Percentiles rank a stretch among this genome's conserved stretches.
These are phyloP conservation scores for Oscheius sp. DNA, from an alignment of 2,888 invertebrate genomes.

Conservation along the genomic window DNA sequence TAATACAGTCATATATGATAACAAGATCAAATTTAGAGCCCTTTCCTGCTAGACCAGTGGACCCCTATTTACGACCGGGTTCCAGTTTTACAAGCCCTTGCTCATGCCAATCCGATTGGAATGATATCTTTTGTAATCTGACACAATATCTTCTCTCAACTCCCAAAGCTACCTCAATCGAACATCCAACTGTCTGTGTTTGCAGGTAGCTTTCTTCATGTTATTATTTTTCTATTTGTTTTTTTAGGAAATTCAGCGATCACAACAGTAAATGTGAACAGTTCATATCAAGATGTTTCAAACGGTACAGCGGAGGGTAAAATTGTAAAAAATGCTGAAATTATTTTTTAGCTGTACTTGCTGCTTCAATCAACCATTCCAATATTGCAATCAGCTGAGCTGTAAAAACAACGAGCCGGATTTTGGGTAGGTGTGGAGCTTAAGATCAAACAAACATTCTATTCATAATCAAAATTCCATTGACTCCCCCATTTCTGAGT, in stretches of 20 bases:
- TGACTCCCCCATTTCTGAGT: neutral
- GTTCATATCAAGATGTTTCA: conserved; percentile 58
- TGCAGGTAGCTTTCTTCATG: conserved; percentile 33
- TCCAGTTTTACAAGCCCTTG: conserved; percentile 45
- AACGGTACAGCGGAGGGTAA: conserved; percentile 41
- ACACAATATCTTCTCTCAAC: conserved; percentile 27
- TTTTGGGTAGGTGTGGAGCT: conserved; percentile 48
- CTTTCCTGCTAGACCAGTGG: conserved; percentile 16
- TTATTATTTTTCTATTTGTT: neutral
- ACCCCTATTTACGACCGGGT: conserved; percentile 36
- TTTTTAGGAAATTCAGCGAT: conserved; percentile 53
- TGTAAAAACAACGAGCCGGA: conserved; percentile 61
- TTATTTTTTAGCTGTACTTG: conserved; percentile 57
- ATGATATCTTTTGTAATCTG: conserved; percentile 46
- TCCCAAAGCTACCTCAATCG: conserved; percentile 4
- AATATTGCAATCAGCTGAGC: conserved; percentile 60
- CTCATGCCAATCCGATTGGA: conserved; percentile 48
- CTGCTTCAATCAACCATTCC: conserved; percentile 64
- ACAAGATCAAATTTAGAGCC: conserved; percentile 17
- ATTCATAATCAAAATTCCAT: neutral
- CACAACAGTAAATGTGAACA: conserved; percentile 51
- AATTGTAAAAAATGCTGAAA: neutral
- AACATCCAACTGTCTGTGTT: conserved; percentile 47
- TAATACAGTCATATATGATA: neutral
- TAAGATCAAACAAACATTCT: neutral